Evolutionary conservation across 2,113 vertebrate genomes (phyloP).

Genomic region (Tachycineta bicolor): DNA sequence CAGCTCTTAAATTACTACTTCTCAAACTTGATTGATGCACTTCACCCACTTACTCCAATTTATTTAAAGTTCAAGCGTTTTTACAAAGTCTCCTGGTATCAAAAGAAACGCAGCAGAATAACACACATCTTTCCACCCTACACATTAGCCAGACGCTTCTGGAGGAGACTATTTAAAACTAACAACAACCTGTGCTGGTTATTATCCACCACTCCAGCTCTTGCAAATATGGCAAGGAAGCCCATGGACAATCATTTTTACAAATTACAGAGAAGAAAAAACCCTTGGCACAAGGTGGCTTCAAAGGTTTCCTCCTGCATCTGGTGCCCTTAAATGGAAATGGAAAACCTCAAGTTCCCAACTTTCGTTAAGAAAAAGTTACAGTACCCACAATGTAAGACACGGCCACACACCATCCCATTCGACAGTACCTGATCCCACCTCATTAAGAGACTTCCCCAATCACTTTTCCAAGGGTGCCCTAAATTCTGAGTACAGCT

Average conservation of each 20-base stretch:
- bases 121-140: background rate
- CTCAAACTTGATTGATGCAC: constrained; percentile 15
- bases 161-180: background rate
- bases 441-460: background rate
- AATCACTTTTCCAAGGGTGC: background rate
- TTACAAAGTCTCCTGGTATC: background rate
- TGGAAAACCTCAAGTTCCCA: background rate
- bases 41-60: background rate
- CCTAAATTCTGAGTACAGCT: background rate
- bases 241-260: background rate
- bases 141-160: background rate
- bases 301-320: background rate
- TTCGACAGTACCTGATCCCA: background rate
- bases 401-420: background rate
- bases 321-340: constrained; percentile 28
- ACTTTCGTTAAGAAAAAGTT: background rate
- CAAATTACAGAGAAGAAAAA: constrained; percentile 19
- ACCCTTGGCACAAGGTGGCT: background rate
- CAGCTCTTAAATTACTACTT: constrained; percentile 47
- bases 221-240: background rate
- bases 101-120: background rate
- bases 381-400: background rate
- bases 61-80: background rate
- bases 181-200: background rate
- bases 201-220: background rate